phyloP scores from a whole-genome alignment of 2,888 invertebrate genomes.

The Tenthredo livida region DNA sequence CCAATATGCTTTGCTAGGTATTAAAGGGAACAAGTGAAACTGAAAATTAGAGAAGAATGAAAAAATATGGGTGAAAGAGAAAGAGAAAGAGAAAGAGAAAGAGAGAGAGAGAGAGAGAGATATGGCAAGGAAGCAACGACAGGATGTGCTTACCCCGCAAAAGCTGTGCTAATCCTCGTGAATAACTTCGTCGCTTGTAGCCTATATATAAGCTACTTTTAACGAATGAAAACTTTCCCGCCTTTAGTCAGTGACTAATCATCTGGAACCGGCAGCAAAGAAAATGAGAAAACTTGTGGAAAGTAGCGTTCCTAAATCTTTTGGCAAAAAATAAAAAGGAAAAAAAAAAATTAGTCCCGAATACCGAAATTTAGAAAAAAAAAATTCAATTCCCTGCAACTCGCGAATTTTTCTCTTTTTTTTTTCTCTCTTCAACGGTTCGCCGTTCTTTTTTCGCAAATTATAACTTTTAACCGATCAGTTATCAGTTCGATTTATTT shows the following conservation, averaged over 20 bases:
- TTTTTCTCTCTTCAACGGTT: neutral
- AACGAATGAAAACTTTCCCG: conserved; percentile 24
- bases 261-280: conserved; percentile 30
- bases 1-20: too few species aligned
- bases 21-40: neutral
- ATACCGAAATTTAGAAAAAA: neutral
- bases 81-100: neutral
- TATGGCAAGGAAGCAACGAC: neutral
- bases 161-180: conserved; percentile 40
- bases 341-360: neutral
- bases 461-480: neutral
- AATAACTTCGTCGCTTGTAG: conserved; percentile 34
- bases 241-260: conserved; percentile 28
- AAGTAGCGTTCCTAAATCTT: conserved; percentile 5
- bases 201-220: conserved; percentile 15
- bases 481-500: neutral
- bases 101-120: neutral
- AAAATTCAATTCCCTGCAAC: neutral
- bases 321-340: neutral
- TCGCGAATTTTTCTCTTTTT: neutral
- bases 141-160: neutral
- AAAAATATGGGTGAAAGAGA: neutral
- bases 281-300: conserved; percentile 24
- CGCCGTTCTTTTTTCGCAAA: neutral
- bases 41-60: neutral